Conservation (phyloP, 92 coral and sea anemone genomes). For the Porites evermanni region DNA sequence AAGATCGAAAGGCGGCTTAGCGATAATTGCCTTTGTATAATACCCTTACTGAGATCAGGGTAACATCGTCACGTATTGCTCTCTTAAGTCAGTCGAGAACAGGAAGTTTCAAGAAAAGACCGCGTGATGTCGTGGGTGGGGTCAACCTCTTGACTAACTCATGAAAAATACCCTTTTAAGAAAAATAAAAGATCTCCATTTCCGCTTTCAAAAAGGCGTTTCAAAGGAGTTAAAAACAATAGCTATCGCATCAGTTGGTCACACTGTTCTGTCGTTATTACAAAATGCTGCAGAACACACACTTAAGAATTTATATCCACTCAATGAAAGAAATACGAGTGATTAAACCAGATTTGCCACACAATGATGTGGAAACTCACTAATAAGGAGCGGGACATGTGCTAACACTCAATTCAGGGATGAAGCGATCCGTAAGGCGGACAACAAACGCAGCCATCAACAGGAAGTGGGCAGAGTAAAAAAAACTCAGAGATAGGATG, state of each 20-base stretch:
- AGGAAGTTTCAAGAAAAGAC: constrained; percentile 30
- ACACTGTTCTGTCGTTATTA: not conserved
- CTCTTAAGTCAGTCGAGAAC: not conserved
- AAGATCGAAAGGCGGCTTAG: constrained; percentile 44
- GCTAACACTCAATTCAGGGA: not conserved
- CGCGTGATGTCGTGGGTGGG: constrained; percentile 46
- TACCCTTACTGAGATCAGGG: constrained; percentile 7
- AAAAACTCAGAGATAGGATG: constrained; percentile 1
- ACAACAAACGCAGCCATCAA: not conserved
- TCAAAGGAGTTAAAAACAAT: constrained; percentile 36
- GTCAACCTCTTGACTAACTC: not conserved
- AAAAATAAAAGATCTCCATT: not conserved
- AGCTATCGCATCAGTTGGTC: constrained; percentile 13
- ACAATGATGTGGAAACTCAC: constrained; percentile 28
- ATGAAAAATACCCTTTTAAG: not conserved
- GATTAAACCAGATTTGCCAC: constrained; percentile 25
- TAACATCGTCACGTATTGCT: constrained; percentile 37
- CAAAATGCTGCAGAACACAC: too few relatives aligned
- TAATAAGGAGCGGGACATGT: constrained; percentile 42
- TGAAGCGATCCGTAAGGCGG: constrained; percentile 1
- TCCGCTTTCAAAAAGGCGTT: constrained; percentile 18
- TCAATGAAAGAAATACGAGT: not conserved
- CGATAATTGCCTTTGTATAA: constrained; percentile 27
- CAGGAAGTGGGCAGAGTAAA: constrained; percentile 31
- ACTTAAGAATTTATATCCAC: not conserved